Conservation (phyloP, 1,140 invertebrate species). For the Triops cancriformis region DNA sequence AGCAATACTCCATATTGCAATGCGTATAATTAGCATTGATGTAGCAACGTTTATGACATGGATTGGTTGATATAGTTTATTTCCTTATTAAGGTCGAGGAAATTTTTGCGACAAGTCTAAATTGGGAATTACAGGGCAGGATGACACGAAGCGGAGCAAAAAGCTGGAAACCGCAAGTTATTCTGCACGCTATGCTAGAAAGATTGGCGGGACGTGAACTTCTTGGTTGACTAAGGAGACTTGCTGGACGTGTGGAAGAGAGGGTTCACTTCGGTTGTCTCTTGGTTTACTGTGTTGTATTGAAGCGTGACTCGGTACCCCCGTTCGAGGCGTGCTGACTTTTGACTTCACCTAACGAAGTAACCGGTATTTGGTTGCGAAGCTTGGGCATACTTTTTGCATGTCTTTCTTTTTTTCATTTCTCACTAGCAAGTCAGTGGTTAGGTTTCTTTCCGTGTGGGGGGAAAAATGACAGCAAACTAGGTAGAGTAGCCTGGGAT, state of each 20-base stretch:
- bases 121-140: too few relatives aligned
- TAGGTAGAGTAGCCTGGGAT: too few relatives aligned
- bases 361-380: not conserved
- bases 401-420: not conserved
- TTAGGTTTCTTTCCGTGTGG: not conserved
- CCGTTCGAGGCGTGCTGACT: not conserved
- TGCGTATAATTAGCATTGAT: too few relatives aligned
- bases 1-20: too few relatives aligned
- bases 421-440: not conserved
- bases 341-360: slow-evolving; percentile 6
- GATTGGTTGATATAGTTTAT: too few relatives aligned
- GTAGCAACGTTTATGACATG: too few relatives aligned
- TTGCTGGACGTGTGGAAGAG: slow-evolving; percentile 5
- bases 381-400: not conserved
- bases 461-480: too few relatives aligned
- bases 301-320: not conserved
- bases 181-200: not conserved
- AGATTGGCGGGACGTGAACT: not conserved
- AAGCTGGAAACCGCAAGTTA: not conserved
- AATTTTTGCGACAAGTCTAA: too few relatives aligned
- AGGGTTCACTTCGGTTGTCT: not conserved
- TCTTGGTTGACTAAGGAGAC: not conserved
- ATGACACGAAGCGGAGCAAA: not conserved
- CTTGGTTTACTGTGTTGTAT: not conserved
- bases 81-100: too few relatives aligned